A percentile compares a stretch with the other conserved stretches of the same genome.
Evolutionary conservation across 2,113 vertebrate species (phyloP).

Genomic region (Eublepharis macularius): DNA sequence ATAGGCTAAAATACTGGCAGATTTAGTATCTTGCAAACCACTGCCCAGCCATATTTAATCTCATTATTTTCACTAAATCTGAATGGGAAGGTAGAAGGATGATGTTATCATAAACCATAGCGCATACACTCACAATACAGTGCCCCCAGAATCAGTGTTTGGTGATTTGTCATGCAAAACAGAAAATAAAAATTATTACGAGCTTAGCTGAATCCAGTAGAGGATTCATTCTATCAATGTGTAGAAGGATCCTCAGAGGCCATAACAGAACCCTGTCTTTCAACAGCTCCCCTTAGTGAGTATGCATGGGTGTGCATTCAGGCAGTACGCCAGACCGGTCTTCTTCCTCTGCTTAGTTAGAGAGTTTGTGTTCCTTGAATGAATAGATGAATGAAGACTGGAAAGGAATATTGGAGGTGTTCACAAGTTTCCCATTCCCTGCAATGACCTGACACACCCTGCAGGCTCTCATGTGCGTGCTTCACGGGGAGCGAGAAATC

Average conservation of each 20-base stretch:
- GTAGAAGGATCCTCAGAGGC: neutral
- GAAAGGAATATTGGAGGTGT: no score
- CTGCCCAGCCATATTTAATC: neutral
- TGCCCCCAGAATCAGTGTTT: neutral
- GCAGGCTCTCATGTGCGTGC: neutral
- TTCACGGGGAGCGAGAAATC: neutral
- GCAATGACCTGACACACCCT: no score
- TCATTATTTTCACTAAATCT: neutral
- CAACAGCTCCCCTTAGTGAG: neutral
- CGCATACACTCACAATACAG: neutral
- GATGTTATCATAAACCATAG: neutral
- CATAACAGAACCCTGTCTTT: neutral
- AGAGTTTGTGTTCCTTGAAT: neutral
- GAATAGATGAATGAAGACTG: neutral
- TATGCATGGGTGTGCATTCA: neutral
- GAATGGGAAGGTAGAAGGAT: neutral
- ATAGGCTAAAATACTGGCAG: neutral
- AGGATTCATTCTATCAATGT: no score
- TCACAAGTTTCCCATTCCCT: neutral
- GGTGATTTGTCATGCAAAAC: neutral
- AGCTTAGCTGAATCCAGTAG: neutral
- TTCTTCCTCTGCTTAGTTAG: neutral
- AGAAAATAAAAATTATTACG: neutral
- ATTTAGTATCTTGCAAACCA: neutral
- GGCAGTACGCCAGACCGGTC: neutral